A percentile compares a stretch with the other conserved stretches of the same genome.
Evolutionary conservation across 2,797 vertebrate species (phyloP).

Genomic region (Paedocypris micromegethes): DNA sequence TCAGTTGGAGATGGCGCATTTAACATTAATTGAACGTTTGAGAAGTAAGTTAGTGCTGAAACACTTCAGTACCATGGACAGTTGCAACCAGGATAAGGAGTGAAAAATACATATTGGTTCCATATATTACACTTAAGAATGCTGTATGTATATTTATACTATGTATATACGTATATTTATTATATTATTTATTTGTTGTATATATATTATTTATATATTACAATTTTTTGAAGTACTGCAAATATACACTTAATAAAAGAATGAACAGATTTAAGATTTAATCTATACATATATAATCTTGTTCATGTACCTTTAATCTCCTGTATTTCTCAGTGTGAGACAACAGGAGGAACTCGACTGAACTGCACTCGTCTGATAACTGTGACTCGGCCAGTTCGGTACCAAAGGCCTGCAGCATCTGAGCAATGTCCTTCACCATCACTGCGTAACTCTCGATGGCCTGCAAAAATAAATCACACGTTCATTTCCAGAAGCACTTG

Average conservation of each 20-base stretch:
- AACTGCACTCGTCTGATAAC: constrained; percentile 75
- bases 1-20: too few species aligned
- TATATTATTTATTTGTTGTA: too few species aligned
- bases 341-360: constrained; percentile 78
- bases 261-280: background rate
- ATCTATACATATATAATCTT: background rate
- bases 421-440: constrained; percentile 92
- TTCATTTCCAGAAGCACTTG: background rate
- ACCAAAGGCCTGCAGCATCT: constrained; percentile 91
- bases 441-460: constrained; percentile 95
- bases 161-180: too few species aligned
- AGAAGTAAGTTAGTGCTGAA: background rate
- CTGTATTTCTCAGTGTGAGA: constrained; percentile 82
- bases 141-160: too few species aligned
- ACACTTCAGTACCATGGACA: constrained; percentile 61
- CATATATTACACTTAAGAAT: too few species aligned
- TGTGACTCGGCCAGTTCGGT: constrained; percentile 87
- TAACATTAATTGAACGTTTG: too few species aligned
- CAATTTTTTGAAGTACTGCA: too few species aligned
- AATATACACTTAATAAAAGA: background rate
- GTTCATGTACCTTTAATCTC: constrained; percentile 80
- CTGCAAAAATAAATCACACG: constrained; percentile 57
- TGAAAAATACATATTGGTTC: background rate
- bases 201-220: too few species aligned
- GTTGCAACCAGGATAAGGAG: constrained; percentile 20